A percentile compares a stretch with the other conserved stretches of the same genome.
These are phyloP conservation scores for Cottus gobio DNA, from an alignment of 2,113 vertebrate genomes.

Conservation along the genomic window DNA sequence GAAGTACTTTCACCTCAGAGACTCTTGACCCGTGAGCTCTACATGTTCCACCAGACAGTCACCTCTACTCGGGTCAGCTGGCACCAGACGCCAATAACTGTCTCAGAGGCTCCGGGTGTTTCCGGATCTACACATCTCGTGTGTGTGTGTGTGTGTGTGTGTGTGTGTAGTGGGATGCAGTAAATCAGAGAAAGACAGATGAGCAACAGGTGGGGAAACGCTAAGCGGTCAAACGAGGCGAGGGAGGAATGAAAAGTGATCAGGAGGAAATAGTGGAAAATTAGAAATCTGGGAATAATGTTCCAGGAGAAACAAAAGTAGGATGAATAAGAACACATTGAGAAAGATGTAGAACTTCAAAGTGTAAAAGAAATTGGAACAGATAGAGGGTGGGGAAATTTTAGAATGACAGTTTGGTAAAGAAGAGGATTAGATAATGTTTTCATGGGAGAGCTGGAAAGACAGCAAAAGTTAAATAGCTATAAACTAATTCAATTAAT, in stretches of 20 bases:
- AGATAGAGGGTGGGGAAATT: not conserved
- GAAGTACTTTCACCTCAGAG: slow-evolving; percentile 57
- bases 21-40: slow-evolving; percentile 57
- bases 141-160: slow-evolving; percentile 37
- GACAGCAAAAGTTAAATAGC: not conserved
- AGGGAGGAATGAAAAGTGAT: slow-evolving; percentile 52
- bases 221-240: slow-evolving; percentile 21
- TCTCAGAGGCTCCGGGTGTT: slow-evolving; percentile 37
- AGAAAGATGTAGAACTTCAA: slow-evolving; percentile 9
- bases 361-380: not conserved
- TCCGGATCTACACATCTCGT: slow-evolving; percentile 37
- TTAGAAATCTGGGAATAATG: slow-evolving; percentile 41
- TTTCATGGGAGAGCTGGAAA: not conserved
- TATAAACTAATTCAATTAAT: not conserved
- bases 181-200: slow-evolving; percentile 69
- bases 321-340: slow-evolving; percentile 65
- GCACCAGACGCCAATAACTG: slow-evolving; percentile 55
- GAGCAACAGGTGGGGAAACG: slow-evolving; percentile 75
- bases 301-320: slow-evolving; percentile 43
- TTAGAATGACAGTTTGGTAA: not conserved
- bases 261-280: slow-evolving; percentile 57
- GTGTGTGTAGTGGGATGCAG: not conserved
- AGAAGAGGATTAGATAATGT: not conserved
- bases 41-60: slow-evolving; percentile 33
- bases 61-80: slow-evolving; percentile 32